Base-by-base conservation (phyloP, 2,888 invertebrate species). In the Archips xylosteana region DNA sequence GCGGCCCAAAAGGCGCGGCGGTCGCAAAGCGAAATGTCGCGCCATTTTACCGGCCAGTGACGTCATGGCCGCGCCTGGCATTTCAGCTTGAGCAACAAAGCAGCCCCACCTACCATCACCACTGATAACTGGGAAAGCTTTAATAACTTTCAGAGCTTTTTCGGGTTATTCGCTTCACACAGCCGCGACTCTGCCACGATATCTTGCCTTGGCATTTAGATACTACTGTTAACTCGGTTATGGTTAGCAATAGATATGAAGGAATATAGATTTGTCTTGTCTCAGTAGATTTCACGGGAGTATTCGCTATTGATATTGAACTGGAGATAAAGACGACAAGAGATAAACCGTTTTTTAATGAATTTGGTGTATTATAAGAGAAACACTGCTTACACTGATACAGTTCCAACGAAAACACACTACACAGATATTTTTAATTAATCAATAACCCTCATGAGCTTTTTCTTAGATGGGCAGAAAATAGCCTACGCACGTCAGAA, bases 51-150 rank as follows among this genome's bases (percentile, higher is more conserved):
- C 83, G 84, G 82, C 80, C 76, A 80, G 81, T 94, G 92, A 93
- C 92, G 92, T 93, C 92, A 94, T 86, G 82, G 89, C 92, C 94
- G 84, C 94, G 89, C 94, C 94, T 94, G 94, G 86, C 94, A 92
- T 94, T 94, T 92, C 82, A 86, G 84, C 86, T 86, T 85, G 85
- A 89, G 91, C 89, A 89, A 91, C 92, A 92, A 90, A 89, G 92
- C 92, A 89, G 92, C 92, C 93, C 92, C 88, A 92, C 92, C 93
- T 90, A 86, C 84, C 85, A 83, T 82, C 85, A 78, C 78, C 80
- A 81, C 88, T 89, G 92, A 92, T 93, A 92, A 89, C 89, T 84
- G 83, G 87, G 88, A 89, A 80, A 88, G 86, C 90, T 88, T 73
- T 91, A 91, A 91, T 90, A 87, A 87, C 87, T 85, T 85, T 85